Evolutionary conservation across 2,113 vertebrate species (phyloP).

Genomic region (Patagioenas fasciata): DNA sequence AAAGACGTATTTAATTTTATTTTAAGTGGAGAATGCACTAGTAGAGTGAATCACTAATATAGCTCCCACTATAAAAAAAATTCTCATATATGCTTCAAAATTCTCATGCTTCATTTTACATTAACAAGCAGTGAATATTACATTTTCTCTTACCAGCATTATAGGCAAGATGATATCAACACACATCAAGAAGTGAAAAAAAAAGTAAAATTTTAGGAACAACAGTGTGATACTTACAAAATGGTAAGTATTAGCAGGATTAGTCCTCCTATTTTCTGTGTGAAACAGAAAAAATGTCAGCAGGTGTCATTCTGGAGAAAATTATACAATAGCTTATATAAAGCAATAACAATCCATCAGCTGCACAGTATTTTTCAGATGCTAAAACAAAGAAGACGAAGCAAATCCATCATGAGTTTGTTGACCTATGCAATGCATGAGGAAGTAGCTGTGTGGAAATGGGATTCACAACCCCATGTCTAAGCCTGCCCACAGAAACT

Average conservation of each 20-base stretch:
- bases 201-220: background rate
- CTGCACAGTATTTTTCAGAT: background rate
- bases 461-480: background rate
- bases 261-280: slow-evolving; percentile 38
- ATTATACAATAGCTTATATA: background rate
- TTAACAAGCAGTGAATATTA: background rate
- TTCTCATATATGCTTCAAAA: background rate
- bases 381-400: background rate
- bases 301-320: background rate
- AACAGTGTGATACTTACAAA: slow-evolving; percentile 56
- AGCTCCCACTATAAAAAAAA: background rate
- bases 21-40: background rate
- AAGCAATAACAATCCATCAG: background rate
- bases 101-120: background rate
- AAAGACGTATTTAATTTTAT: background rate
- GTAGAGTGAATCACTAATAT: background rate
- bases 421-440: background rate
- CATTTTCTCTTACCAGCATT: background rate
- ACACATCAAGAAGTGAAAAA: background rate
- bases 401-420: background rate
- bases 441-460: background rate
- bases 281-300: slow-evolving; percentile 12
- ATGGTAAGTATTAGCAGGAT: background rate
- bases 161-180: background rate
- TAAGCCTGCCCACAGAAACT: background rate